A percentile compares a stretch with the other conserved stretches of the same genome.
Conservation (phyloP, 2,797 vertebrate genomes). For the Molossus molossus region DNA sequence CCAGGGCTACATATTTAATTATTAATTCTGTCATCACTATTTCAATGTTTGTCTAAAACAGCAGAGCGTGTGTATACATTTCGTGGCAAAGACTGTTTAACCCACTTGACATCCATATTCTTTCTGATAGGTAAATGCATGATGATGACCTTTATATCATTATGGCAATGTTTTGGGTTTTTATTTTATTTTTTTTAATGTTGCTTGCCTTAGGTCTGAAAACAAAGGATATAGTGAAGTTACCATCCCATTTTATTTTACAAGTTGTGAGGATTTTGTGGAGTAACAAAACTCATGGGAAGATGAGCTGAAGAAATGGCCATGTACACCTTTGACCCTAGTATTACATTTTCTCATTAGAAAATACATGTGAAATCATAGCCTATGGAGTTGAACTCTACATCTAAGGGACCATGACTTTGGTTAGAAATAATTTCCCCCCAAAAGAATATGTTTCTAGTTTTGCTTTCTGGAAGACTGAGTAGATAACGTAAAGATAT, state of each 20-base stretch:
- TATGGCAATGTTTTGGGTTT: background rate
- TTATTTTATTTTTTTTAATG: background rate
- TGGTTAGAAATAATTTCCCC: background rate
- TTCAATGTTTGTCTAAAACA: conserved; percentile 12
- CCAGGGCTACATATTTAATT: background rate
- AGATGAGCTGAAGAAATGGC: background rate
- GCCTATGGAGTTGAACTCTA: background rate
- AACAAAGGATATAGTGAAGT: background rate
- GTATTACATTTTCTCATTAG: conserved; percentile 2
- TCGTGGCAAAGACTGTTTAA: background rate
- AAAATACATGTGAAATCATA: conserved; percentile 24
- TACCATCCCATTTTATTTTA: background rate
- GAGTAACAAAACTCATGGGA: background rate
- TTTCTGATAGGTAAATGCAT: background rate
- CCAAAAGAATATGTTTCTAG: background rate
- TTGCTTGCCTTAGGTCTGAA: background rate
- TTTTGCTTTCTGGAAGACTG: background rate
- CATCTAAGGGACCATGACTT: background rate
- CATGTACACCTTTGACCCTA: background rate
- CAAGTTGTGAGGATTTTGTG: background rate
- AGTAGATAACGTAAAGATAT: background rate
- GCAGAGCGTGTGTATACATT: background rate
- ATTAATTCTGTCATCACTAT: background rate
- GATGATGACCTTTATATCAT: background rate
- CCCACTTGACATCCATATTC: background rate